These are phyloP conservation scores for Elanus axillaris DNA, from an alignment of 2,113 vertebrate species.

Conservation along the genomic window DNA sequence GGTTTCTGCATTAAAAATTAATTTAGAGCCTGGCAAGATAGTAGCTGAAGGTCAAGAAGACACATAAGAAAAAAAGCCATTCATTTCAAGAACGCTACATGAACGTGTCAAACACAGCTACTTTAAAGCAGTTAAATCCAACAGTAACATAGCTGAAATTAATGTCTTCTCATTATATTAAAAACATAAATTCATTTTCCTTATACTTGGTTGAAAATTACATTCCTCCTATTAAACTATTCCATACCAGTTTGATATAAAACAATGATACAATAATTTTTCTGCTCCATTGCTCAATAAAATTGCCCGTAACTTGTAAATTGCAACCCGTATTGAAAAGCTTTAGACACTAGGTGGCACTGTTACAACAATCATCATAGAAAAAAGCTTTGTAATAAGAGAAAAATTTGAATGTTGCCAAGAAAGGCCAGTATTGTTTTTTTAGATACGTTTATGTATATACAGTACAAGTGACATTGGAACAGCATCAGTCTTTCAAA, in stretches of 20 bases:
- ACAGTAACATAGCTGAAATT: background rate
- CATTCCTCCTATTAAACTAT: background rate
- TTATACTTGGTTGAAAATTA: background rate
- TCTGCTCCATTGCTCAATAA: background rate
- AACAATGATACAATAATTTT: background rate
- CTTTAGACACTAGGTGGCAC: slow-evolving; percentile 66
- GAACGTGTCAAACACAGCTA: background rate
- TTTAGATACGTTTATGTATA: background rate
- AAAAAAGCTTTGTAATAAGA: background rate
- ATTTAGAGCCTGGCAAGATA: background rate
- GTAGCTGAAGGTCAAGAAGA: background rate
- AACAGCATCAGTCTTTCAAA: background rate
- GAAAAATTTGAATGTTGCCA: background rate
- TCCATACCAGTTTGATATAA: background rate
- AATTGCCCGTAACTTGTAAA: background rate
- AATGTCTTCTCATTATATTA: background rate
- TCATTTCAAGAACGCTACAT: background rate
- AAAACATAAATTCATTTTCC: background rate
- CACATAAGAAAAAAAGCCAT: background rate
- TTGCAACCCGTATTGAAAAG: background rate
- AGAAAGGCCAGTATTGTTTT: background rate
- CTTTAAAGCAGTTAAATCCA: background rate
- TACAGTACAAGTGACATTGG: background rate
- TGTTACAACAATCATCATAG: slow-evolving; percentile 16
- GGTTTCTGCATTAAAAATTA: background rate